phyloP scores from a whole-genome alignment of 2,888 invertebrate genomes.

The Catocala sponsa region DNA sequence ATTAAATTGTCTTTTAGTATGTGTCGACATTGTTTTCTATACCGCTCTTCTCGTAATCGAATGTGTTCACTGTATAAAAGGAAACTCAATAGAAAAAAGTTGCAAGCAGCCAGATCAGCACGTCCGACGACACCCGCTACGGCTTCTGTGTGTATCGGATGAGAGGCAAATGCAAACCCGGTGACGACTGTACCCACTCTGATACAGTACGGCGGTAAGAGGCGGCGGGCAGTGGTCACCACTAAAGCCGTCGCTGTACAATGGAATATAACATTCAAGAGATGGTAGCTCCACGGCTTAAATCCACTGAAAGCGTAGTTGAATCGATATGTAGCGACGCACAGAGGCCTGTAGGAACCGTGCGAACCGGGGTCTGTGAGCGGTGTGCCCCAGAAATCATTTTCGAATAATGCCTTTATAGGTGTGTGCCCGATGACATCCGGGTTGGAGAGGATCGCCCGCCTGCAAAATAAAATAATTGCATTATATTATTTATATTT shows the following conservation, averaged over 20 bases:
- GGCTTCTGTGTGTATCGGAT: slow-evolving; percentile 99
- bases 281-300: slow-evolving; percentile 94
- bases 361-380: slow-evolving; percentile 97
- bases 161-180: slow-evolving; percentile 96
- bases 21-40: slow-evolving; percentile 75
- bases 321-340: slow-evolving; percentile 95
- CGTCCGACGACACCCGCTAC: slow-evolving; percentile 98
- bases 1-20: slow-evolving; percentile 67
- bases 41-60: slow-evolving; percentile 87
- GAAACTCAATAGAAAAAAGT: slow-evolving; percentile 96
- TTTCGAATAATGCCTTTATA: slow-evolving; percentile 93
- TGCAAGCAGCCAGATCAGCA: slow-evolving; percentile 97
- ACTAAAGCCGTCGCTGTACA: slow-evolving; percentile 95
- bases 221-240: slow-evolving; percentile 91
- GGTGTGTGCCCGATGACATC: slow-evolving; percentile 96
- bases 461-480: slow-evolving; percentile 89
- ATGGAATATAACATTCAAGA: slow-evolving; percentile 95
- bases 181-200: slow-evolving; percentile 92
- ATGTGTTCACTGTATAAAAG: slow-evolving; percentile 95
- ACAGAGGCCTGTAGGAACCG: slow-evolving; percentile 98
- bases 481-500: slow-evolving; percentile 46
- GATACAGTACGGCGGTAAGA: slow-evolving; percentile 89
- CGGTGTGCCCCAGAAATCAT: slow-evolving; percentile 99
- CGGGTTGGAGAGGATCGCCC: slow-evolving; percentile 97
- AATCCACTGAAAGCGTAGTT: slow-evolving; percentile 94